Evolutionary conservation across 2,113 vertebrate species (phyloP), one percentile per base, ranked within the genome.

Genomic region (Ochotona princeps): DNA sequence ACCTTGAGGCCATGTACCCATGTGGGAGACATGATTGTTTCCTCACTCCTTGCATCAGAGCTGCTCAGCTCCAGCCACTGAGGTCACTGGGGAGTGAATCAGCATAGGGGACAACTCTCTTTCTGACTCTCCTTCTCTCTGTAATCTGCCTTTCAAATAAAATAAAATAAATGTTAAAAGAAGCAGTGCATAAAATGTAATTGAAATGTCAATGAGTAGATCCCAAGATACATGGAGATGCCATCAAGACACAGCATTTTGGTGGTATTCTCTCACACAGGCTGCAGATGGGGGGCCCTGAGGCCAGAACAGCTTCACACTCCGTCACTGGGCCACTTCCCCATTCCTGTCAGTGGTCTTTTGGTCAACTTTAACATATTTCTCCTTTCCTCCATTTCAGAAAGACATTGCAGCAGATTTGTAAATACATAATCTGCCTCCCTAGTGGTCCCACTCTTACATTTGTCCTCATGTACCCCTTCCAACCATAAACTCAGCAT

Each of bases 101-200:
- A 44, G 38, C 38, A 44, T 44, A 44, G 3, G 38, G 38, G 6
- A 44, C 4, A 44, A 44, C 38, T 44, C 38, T 44, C 38, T 44
- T 44, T 44, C 38, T 44, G 38, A 4, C 38, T 44, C 38, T 44
- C 38, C 38, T 44, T 44, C 3, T 44, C 38, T 44, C 38, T 44
- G 38, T 44, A 44, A 44, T 44, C 38, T 44, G 38, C 38, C 38
- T 44, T 44, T 44, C 38, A 44, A 44, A 44, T 44, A 44, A 44
- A 44, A 44, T 44, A 44, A 44, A 44, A 44, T 44, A 32, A 28
- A 9, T 0, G 21, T 13, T 25, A 51, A n/a, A 44, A 30, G 65
- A 20, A 26, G 66, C 4, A 14, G 2, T 2, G 0, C 21, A 14
- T 0, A 2, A 28, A 18, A 2, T 0, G 0, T 7, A 8, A 8